phyloP scores from a whole-genome alignment of 2,888 invertebrate species.

The Rhodophaea formosa region DNA sequence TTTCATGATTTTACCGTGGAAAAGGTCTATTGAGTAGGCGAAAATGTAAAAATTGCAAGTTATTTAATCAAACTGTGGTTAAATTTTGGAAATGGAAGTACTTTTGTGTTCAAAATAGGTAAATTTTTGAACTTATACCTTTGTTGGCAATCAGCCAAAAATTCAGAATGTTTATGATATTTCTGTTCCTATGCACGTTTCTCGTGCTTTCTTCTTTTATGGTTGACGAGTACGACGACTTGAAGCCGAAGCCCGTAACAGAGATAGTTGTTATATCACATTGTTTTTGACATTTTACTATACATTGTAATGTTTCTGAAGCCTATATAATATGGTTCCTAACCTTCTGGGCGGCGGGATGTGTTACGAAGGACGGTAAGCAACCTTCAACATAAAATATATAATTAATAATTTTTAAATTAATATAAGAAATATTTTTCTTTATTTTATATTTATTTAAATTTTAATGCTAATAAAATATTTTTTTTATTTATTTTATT shows the following conservation, averaged over 20 bases:
- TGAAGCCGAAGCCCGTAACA: conserved; percentile 34
- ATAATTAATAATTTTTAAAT: too few relatives aligned
- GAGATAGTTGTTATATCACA: conserved; percentile 24
- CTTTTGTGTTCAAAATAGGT: conserved; percentile 29
- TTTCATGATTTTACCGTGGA: background rate
- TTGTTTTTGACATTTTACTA: background rate
- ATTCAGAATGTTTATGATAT: conserved; percentile 70
- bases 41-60: conserved; percentile 9
- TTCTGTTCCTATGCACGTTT: conserved; percentile 69
- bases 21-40: background rate
- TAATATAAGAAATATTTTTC: too few relatives aligned
- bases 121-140: conserved; percentile 62
- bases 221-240: conserved; percentile 46
- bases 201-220: conserved; percentile 65
- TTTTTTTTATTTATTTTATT: too few relatives aligned
- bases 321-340: background rate
- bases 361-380: background rate
- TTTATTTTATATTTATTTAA: too few relatives aligned
- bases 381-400: too few relatives aligned
- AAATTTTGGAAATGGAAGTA: conserved; percentile 17
- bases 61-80: conserved; percentile 12
- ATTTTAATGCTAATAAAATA: too few relatives aligned
- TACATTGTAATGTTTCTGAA: background rate
- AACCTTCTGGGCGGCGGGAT: background rate
- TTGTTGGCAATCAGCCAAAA: conserved; percentile 61